These are phyloP conservation scores for Pediacus dermestoides DNA, from an alignment of 2,888 invertebrate species.

Conservation along the genomic window DNA sequence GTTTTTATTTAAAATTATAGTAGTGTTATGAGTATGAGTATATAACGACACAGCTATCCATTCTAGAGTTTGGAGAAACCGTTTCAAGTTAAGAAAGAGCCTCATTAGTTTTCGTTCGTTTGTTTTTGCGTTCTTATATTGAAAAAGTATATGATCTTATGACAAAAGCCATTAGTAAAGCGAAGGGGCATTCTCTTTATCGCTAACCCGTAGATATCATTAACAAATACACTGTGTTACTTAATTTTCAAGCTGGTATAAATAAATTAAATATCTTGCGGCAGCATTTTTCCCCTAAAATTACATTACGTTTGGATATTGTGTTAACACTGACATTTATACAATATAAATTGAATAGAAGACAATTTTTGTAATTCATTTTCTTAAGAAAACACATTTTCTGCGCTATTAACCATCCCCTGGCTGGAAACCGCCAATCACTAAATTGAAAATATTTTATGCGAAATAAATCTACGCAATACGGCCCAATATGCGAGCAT, in stretches of 20 bases:
- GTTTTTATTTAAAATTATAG: too few species aligned
- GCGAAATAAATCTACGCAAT: too few species aligned
- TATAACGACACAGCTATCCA: too few species aligned
- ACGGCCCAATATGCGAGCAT: too few species aligned
- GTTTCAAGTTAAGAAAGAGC: too few species aligned
- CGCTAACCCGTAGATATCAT: background rate
- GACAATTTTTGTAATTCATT: constrained; percentile 1
- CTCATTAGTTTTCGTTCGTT: constrained; percentile 1
- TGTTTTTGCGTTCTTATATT: constrained; percentile 1
- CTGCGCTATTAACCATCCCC: background rate
- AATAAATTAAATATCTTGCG: background rate
- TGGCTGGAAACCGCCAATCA: too few species aligned
- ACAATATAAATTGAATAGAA: constrained; percentile 1
- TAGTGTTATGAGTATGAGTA: too few species aligned
- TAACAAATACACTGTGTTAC: constrained; percentile 2
- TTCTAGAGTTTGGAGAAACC: too few species aligned
- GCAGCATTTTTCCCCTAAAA: too few species aligned
- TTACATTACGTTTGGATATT: background rate
- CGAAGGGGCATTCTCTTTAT: constrained; percentile 1
- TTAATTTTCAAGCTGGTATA: constrained; percentile 1
- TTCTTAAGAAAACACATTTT: background rate
- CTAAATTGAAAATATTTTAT: too few species aligned
- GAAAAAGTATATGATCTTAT: constrained; percentile 2
- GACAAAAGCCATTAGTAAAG: constrained; percentile 1
- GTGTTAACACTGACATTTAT: background rate